Evolutionary conservation across 2,797 vertebrate genomes (phyloP).

Genomic region (Centroberyx gerrardi): DNA sequence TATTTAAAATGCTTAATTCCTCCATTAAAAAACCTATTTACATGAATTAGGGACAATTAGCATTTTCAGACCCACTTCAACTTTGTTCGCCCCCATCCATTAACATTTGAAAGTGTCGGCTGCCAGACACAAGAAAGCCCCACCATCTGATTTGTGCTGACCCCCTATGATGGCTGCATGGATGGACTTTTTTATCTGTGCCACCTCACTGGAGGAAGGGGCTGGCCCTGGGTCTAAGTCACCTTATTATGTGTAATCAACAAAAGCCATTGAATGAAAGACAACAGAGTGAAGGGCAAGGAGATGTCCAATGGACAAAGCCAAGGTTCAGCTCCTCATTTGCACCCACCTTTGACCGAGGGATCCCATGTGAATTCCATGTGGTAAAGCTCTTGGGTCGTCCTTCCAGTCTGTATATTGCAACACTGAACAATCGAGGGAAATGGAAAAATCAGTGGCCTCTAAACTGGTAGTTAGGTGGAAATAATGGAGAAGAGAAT

Average conservation of each 20-base stretch:
- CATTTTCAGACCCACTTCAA: conserved; percentile 90
- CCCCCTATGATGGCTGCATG: conserved; percentile 76
- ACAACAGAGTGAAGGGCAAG: conserved; percentile 75
- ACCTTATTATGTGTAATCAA: conserved; percentile 85
- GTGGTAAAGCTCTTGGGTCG: conserved; percentile 35
- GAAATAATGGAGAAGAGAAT: conserved; percentile 62
- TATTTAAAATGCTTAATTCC: conserved; percentile 90
- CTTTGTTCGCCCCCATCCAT: conserved; percentile 91
- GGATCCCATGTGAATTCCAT: conserved; percentile 66
- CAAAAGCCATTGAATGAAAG: conserved; percentile 80
- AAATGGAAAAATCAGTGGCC: conserved; percentile 42
- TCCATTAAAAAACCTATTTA: conserved; percentile 91
- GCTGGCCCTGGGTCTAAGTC: conserved; percentile 71
- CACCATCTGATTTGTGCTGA: conserved; percentile 88
- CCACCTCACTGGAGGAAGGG: conserved; percentile 66
- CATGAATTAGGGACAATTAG: conserved; percentile 91
- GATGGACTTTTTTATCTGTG: conserved; percentile 75
- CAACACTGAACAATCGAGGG: conserved; percentile 24
- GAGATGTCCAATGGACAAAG: conserved; percentile 57
- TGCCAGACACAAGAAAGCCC: conserved; percentile 90
- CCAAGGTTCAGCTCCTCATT: conserved; percentile 63
- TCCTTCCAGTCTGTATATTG: conserved; percentile 29
- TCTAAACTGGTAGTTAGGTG: conserved; percentile 55
- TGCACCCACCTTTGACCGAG: conserved; percentile 62
- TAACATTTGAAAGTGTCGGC: conserved; percentile 94